Evolutionary conservation across 2,113 vertebrate species (phyloP), one percentile per base, ranked within the genome.

Genomic region (Paedocypris sp.): DNA sequence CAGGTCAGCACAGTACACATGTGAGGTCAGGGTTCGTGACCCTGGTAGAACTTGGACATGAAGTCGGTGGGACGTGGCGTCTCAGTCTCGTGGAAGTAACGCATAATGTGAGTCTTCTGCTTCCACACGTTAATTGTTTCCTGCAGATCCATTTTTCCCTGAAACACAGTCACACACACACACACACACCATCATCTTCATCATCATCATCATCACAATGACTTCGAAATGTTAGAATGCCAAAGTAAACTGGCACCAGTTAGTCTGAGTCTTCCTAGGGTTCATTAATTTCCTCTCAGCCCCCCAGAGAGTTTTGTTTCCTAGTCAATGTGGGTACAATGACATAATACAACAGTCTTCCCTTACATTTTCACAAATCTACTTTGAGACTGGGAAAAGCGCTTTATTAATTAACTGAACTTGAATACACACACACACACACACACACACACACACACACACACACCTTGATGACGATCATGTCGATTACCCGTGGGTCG

Each of bases 91-190:
- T 88, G 76, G 81, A 99, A 99, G 70, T 85, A 96, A 11, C 93
- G 87, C 95, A 99, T 94, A n/a, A 99, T 0, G 0, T 97, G 95
- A 5, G 95, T 97, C 79, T 80, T 85, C 83, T 99, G 95, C 77
- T 99, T 99, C 94, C 95, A 99, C 2, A 95, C 75, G 0, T 90
- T 36, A 54, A 96, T 94, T 0, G 93, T 98, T 74, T 97, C 93
- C 79, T 98, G 71, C 20, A 98, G 87, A 1, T 97, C 94, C 87
- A 98, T 90, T 80, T 97, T 97, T 1, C 93, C 93, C 94, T 97
- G 59, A 1, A 4, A 49, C 7, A 39, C 22, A 57, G 19, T 26
- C 52, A 49, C 23, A 25, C 28, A 51, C 19, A 19, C 39, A 46
- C 28, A 53, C 16, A 31, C 4, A 39, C 6, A 7, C 16, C 19